Conservation (phyloP, 2,113 vertebrate species). For the Ptyas mucosa region DNA sequence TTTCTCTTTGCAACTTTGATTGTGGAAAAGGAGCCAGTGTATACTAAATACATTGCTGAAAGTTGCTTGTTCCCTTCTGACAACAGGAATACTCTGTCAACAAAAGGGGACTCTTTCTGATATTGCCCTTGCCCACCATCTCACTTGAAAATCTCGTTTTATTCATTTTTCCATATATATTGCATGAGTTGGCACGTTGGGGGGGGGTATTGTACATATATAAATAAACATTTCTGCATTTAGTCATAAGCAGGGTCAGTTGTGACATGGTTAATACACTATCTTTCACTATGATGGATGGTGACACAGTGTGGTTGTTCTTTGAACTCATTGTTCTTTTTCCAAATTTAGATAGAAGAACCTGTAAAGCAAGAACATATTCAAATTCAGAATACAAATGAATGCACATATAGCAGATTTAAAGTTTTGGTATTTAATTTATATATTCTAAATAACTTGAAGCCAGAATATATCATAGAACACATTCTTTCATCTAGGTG, state of each 20-base stretch:
- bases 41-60: neutral
- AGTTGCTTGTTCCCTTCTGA: neutral
- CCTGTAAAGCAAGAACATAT: neutral
- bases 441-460: neutral
- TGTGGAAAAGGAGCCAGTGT: neutral
- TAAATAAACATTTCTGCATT: neutral
- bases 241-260: neutral
- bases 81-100: neutral
- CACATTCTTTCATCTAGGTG: neutral
- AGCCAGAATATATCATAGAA: neutral
- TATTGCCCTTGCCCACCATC: neutral
- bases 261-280: neutral
- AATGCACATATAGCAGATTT: neutral
- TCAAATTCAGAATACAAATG: neutral
- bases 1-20: neutral
- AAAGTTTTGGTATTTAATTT: neutral
- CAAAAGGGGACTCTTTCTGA: neutral
- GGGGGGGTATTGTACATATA: neutral
- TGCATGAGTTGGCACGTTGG: neutral
- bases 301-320: neutral
- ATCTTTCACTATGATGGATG: neutral
- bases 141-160: neutral
- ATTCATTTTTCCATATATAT: neutral
- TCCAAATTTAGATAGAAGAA: neutral
- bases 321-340: neutral